Conservation (phyloP, 2,113 vertebrate genomes). For the Oceanodroma tethys region DNA sequence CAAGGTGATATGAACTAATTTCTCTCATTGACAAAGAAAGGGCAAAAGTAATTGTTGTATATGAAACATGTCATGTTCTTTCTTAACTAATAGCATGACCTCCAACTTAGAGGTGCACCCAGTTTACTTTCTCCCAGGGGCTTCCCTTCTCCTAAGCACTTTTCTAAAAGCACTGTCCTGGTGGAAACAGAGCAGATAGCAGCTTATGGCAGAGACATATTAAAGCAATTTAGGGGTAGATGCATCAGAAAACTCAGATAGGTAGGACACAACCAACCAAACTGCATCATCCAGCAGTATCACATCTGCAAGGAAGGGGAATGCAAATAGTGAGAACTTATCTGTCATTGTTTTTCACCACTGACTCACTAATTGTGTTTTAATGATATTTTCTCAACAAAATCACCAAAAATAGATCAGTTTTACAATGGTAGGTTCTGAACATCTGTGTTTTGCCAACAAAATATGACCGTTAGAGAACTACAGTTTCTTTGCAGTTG, state of each 20-base stretch:
- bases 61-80: background rate
- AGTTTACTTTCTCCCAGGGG: background rate
- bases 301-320: background rate
- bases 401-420: background rate
- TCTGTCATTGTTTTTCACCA: background rate
- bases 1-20: background rate
- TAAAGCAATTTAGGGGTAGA: background rate
- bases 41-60: background rate
- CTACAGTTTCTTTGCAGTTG: conserved; percentile 40
- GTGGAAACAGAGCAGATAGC: background rate
- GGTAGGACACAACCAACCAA: background rate
- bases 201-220: background rate
- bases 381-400: conserved; percentile 13
- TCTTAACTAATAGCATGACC: background rate
- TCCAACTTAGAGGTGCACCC: background rate
- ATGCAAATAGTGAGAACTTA: background rate
- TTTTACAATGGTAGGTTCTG: conserved; percentile 34
- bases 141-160: background rate
- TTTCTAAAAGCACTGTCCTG: background rate
- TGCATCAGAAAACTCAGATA: background rate
- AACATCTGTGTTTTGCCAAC: conserved; percentile 67
- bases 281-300: background rate
- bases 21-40: background rate
- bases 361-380: conserved; percentile 22
- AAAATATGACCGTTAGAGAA: conserved; percentile 61